Evolutionary conservation across 2,888 invertebrate species (phyloP).

Genomic region (Tortricodes alternella): DNA sequence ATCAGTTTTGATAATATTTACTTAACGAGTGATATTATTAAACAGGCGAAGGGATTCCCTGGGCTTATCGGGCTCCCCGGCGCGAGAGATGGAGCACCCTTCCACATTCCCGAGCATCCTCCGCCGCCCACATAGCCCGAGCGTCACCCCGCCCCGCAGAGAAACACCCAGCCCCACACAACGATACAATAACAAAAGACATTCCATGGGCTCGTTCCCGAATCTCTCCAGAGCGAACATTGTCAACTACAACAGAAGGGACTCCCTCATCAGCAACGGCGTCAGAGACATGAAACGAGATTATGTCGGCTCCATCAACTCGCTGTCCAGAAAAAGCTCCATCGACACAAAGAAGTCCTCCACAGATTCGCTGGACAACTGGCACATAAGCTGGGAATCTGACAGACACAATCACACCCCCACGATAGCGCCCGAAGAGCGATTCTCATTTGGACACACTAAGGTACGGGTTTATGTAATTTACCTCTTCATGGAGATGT

Average conservation of each 20-base stretch:
- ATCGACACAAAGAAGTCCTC: conserved; percentile 82
- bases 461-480: conserved; percentile 64
- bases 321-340: conserved; percentile 76
- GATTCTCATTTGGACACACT: conserved; percentile 57
- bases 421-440: conserved; percentile 82
- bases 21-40: conserved; percentile 40
- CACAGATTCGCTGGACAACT: conserved; percentile 87
- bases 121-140: conserved; percentile 80
- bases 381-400: conserved; percentile 87
- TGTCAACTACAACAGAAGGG: conserved; percentile 72
- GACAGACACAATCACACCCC: conserved; percentile 85
- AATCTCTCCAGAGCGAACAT: conserved; percentile 66
- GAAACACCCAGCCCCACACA: conserved; percentile 77
- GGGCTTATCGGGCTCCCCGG: conserved; percentile 81
- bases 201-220: conserved; percentile 75
- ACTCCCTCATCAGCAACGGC: conserved; percentile 63
- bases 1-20: conserved; percentile 29
- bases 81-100: conserved; percentile 85
- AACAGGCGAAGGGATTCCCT: conserved; percentile 84
- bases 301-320: conserved; percentile 74
- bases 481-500: conserved; percentile 3
- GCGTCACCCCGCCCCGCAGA: conserved; percentile 72
- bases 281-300: conserved; percentile 79
- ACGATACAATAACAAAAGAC: conserved; percentile 61
- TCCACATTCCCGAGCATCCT: conserved; percentile 87